A percentile compares a stretch with the other conserved stretches of the same genome.
Evolutionary conservation across 2,888 invertebrate genomes (phyloP).

Genomic region (Drosophila cyrtoloma): DNA sequence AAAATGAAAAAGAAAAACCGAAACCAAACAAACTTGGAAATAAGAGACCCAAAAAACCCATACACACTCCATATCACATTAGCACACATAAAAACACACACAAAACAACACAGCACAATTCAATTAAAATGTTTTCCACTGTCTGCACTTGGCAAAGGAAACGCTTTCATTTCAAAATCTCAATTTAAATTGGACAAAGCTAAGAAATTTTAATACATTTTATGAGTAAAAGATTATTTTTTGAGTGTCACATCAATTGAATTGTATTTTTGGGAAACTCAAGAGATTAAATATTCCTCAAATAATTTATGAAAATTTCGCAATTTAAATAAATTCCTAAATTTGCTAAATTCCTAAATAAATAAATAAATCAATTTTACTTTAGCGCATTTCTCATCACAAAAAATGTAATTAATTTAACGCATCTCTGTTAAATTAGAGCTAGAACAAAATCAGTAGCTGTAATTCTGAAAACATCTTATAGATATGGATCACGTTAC

Average conservation of each 20-base stretch:
- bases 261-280: background rate
- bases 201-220: slow-evolving; percentile 6
- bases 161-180: slow-evolving; percentile 23
- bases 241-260: background rate
- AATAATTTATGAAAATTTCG: background rate
- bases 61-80: slow-evolving; percentile 19
- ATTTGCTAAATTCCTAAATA: background rate
- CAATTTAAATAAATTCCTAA: too few species aligned
- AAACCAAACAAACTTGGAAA: slow-evolving; percentile 18
- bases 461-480: background rate
- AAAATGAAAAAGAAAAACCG: slow-evolving; percentile 41
- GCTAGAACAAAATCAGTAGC: background rate
- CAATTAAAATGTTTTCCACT: slow-evolving; percentile 54
- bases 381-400: background rate
- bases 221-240: background rate
- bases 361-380: too few species aligned
- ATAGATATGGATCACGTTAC: slow-evolving; percentile 19
- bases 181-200: slow-evolving; percentile 5
- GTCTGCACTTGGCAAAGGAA: slow-evolving; percentile 9
- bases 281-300: background rate
- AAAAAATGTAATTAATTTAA: background rate
- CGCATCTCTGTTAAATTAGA: background rate
- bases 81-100: slow-evolving; percentile 7
- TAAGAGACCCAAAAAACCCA: slow-evolving; percentile 19
- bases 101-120: slow-evolving; percentile 9